These are phyloP conservation scores for Chlorodrepanis virens DNA, from an alignment of 2,113 vertebrate genomes.

Conservation along the genomic window DNA sequence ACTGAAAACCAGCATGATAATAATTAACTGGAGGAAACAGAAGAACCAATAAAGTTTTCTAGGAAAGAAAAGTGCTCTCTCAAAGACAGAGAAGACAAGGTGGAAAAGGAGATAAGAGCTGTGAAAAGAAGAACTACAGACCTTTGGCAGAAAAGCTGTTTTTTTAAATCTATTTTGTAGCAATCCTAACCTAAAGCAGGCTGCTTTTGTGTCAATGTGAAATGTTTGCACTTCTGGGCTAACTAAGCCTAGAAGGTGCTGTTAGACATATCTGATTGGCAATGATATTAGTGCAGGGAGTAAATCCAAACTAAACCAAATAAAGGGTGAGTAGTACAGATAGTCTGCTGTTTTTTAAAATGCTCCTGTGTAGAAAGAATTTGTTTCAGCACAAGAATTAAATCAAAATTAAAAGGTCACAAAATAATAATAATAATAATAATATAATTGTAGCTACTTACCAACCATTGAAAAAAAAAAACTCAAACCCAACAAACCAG, in stretches of 20 bases:
- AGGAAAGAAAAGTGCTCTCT: background rate
- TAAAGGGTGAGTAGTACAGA: background rate
- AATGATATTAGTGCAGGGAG: background rate
- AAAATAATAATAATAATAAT: background rate
- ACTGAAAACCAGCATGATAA: background rate
- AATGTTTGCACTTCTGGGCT: background rate
- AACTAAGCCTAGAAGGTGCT: background rate
- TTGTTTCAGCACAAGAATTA: background rate
- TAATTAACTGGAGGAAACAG: background rate
- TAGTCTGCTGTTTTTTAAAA: background rate
- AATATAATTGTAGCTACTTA: background rate
- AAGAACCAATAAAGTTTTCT: background rate
- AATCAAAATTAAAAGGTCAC: background rate
- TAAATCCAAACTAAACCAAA: background rate
- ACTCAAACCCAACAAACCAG: too few species aligned
- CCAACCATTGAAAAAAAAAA: background rate
- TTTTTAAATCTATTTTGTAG: background rate
- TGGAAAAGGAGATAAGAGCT: background rate
- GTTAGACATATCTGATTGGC: background rate
- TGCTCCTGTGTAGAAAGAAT: background rate
- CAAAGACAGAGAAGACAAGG: slow-evolving; percentile 3
- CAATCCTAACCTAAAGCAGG: background rate
- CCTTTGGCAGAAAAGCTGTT: background rate
- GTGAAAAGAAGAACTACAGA: background rate
- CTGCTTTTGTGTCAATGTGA: background rate